Percentiles rank a stretch among this genome's conserved stretches.
These are phyloP conservation scores for Nephrotoma guestfalica DNA, from an alignment of 2,888 invertebrate genomes.

Conservation along the genomic window DNA sequence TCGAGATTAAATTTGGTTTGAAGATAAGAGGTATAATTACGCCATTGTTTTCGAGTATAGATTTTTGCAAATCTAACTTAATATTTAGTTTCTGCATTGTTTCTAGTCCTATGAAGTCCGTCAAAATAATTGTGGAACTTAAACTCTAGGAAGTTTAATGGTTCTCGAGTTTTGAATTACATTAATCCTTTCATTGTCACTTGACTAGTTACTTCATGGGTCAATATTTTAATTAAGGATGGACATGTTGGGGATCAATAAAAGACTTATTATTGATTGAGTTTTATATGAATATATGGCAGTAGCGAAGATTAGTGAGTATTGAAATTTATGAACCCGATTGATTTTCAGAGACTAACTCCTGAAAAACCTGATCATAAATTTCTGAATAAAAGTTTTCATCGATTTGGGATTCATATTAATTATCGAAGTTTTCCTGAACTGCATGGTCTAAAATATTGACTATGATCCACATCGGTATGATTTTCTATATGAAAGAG, in stretches of 20 bases:
- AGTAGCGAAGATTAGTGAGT: too few relatives aligned
- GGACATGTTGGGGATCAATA: too few relatives aligned
- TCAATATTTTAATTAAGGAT: too few relatives aligned
- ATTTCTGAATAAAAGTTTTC: neutral
- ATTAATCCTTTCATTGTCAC: too few relatives aligned
- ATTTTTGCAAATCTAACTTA: neutral
- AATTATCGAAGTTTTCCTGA: neutral
- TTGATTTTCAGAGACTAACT: neutral
- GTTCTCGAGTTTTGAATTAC: too few relatives aligned
- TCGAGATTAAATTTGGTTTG: neutral
- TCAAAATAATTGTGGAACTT: too few relatives aligned
- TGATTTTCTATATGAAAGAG: neutral
- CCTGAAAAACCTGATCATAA: neutral
- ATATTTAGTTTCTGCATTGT: too few relatives aligned
- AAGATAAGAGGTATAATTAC: neutral
- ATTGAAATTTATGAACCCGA: neutral
- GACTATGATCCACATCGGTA: neutral
- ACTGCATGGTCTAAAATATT: neutral
- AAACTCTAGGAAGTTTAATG: too few relatives aligned
- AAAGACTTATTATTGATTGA: neutral
- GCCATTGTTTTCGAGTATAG: neutral
- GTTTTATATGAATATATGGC: neutral
- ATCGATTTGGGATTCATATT: neutral
- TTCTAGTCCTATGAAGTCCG: too few relatives aligned
- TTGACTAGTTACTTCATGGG: too few relatives aligned